A percentile compares a stretch with the other conserved stretches of the same genome.
phyloP scores from a whole-genome alignment of 30 jellyfish, hydroid and myxozoan genomes.

The Catostylus mosaicus region DNA sequence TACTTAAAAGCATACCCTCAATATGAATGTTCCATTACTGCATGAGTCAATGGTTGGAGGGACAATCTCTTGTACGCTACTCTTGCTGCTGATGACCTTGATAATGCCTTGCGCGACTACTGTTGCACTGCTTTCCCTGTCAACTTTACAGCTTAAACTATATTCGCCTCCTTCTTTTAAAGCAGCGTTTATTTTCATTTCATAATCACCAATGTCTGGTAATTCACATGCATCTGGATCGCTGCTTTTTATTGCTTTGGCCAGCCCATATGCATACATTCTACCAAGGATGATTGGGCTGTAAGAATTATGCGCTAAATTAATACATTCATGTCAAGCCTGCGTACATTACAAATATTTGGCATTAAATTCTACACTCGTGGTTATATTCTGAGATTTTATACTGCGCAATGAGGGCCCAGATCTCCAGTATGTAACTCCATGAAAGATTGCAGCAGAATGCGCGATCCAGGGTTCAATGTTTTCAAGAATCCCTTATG shows the following conservation, averaged over 20 bases:
- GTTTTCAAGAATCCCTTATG: too few relatives aligned
- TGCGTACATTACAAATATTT: too few relatives aligned
- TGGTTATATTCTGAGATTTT: too few relatives aligned
- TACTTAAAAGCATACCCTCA: conserved; percentile 1
- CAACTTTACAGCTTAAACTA: conserved; percentile 22
- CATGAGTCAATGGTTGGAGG: conserved; percentile 20
- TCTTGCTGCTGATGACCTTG: conserved; percentile 16
- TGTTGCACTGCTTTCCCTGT: conserved; percentile 7
- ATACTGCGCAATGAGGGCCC: too few relatives aligned
- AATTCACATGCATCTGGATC: conserved; percentile 13
- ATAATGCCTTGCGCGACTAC: conserved; percentile 12
- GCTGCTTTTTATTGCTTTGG: neutral
- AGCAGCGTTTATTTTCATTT: neutral
- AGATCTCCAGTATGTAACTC: too few relatives aligned
- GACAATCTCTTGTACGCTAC: neutral
- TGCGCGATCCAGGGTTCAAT: too few relatives aligned
- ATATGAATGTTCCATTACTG: conserved; percentile 3
- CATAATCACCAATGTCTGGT: neutral
- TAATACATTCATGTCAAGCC: too few relatives aligned
- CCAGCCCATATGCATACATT: neutral
- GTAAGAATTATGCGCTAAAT: too few relatives aligned
- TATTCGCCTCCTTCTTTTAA: conserved; percentile 24
- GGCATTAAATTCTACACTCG: too few relatives aligned
- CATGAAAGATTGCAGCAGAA: too few relatives aligned
- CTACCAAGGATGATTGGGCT: neutral